Base-by-base conservation (phyloP, 2,113 vertebrate genomes). In the Polyodon spathula region DNA sequence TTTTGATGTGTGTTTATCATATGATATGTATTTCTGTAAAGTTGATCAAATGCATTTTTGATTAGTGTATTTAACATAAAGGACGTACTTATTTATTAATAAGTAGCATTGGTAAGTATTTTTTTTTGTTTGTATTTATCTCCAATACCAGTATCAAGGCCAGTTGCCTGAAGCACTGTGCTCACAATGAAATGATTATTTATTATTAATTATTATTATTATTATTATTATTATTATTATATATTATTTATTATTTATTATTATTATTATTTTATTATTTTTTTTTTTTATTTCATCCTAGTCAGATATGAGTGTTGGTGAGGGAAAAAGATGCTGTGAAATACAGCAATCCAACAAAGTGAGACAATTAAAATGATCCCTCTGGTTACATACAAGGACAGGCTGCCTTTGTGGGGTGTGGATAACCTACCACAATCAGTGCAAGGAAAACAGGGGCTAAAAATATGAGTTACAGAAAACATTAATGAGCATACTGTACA, bases 321-420 rank as follows among this genome's bases (percentile, higher is more conserved):
- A 48, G 17, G 40, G 9, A 12, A 44, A 50, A 37, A 6, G 11
- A n/a, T 8, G 2, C 15, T 17, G 9, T 37, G 15, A 53, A 56
- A 59, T 37, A 27, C 37, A 54, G 16, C 14, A 16, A 44, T 39
- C 58, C 63, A 40, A 59, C 60, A 59, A 59, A 43, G 43, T 58
- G 53, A 57, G 43, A 56, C 58, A 66, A 68, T 66, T 66, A 66
- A 63, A 71, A 63, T 41, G 52, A 65, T 66, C 54, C 63, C 63
- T 50, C 58, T 64, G 61, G 64, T 59, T 58, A 62, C 58, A 46
- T 44, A 56, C 27, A 53, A 12, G 27, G 6, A 37, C 14, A 8
- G 37, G 4, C 39, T 27, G 17, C 43, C 37, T 57, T 55, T 37
- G 50, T 40, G 40, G 40, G 40, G 11, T 54, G 40, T 53, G 37